phyloP scores from a whole-genome alignment of 2,888 invertebrate genomes.

The Caenorhabditis parvicauda region DNA sequence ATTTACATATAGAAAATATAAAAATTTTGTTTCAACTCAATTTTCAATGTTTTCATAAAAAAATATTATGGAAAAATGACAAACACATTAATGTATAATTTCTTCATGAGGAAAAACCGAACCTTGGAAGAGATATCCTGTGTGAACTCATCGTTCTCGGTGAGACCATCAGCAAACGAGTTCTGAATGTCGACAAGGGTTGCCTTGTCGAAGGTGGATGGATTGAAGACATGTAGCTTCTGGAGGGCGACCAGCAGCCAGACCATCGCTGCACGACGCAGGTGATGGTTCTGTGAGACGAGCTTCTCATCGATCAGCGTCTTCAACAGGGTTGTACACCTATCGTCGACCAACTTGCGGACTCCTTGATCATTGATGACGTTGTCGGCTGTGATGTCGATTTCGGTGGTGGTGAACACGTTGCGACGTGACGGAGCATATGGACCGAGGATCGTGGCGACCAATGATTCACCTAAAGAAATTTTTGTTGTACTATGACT shows the following conservation, averaged over 20 bases:
- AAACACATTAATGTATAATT: background rate
- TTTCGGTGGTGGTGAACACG: constrained; percentile 10
- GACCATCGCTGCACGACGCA: constrained; percentile 39
- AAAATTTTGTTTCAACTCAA: too few species aligned
- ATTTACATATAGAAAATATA: too few species aligned
- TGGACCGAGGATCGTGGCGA: constrained; percentile 22
- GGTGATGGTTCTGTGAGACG: constrained; percentile 33
- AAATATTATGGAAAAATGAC: background rate
- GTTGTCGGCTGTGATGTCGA: constrained; percentile 2
- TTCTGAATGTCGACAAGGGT: constrained; percentile 28
- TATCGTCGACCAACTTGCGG: background rate
- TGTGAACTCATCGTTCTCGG: constrained; percentile 72
- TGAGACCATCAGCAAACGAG: constrained; percentile 46
- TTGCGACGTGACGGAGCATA: constrained; percentile 19
- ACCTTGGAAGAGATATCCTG: constrained; percentile 77
- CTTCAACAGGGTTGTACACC: background rate
- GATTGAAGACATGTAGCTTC: constrained; percentile 7
- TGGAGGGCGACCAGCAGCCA: constrained; percentile 43
- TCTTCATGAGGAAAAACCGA: background rate
- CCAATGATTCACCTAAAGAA: constrained; percentile 25
- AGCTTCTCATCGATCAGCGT: constrained; percentile 15
- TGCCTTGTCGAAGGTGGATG: constrained; percentile 4
- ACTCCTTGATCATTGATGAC: background rate
- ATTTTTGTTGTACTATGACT: too few species aligned
- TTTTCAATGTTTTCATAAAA: too few species aligned